A percentile compares a stretch with the other conserved stretches of the same genome.
Evolutionary conservation across 2,113 vertebrate genomes (phyloP).

Genomic region (Apeltes quadracus): DNA sequence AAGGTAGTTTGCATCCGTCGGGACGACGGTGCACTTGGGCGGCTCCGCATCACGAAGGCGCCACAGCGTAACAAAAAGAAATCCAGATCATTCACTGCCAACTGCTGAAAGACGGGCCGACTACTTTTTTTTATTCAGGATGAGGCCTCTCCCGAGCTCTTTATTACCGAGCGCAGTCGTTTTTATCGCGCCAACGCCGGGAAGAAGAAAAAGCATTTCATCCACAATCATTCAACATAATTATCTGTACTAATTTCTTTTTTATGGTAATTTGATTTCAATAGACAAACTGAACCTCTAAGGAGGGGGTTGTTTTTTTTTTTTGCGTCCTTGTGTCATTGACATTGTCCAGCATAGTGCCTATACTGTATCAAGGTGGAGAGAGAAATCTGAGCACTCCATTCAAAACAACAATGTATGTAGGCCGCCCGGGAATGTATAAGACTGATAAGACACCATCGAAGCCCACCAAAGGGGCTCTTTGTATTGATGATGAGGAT

Average conservation of each 20-base stretch:
- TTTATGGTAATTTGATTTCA: constrained; percentile 35
- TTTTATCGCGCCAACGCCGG: constrained; percentile 49
- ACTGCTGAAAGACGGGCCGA: constrained; percentile 41
- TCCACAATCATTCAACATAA: constrained; percentile 32
- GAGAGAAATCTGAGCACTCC: constrained; percentile 67
- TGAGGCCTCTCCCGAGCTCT: constrained; percentile 36
- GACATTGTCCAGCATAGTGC: constrained; percentile 72
- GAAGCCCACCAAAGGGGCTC: constrained; percentile 48
- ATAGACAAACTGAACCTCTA: constrained; percentile 30
- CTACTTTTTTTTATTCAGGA: constrained; percentile 68
- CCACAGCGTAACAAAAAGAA: constrained; percentile 10
- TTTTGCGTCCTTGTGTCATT: constrained; percentile 47
- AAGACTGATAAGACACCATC: constrained; percentile 45
- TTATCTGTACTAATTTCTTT: constrained; percentile 50
- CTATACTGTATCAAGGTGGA: constrained; percentile 62
- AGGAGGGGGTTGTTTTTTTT: constrained; percentile 19
- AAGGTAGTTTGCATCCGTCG: constrained; percentile 44
- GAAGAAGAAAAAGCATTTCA: constrained; percentile 28
- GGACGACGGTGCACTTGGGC: constrained; percentile 22
- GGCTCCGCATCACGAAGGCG: constrained; percentile 37
- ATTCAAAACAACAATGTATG: constrained; percentile 55
- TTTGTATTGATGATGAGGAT: constrained; percentile 29
- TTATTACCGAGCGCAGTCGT: constrained; percentile 55
- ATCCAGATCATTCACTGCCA: constrained; percentile 75
- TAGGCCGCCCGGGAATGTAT: constrained; percentile 65